These are phyloP conservation scores for Cirrhinus molitorella DNA, from an alignment of 2,797 vertebrate genomes.

Conservation along the genomic window DNA sequence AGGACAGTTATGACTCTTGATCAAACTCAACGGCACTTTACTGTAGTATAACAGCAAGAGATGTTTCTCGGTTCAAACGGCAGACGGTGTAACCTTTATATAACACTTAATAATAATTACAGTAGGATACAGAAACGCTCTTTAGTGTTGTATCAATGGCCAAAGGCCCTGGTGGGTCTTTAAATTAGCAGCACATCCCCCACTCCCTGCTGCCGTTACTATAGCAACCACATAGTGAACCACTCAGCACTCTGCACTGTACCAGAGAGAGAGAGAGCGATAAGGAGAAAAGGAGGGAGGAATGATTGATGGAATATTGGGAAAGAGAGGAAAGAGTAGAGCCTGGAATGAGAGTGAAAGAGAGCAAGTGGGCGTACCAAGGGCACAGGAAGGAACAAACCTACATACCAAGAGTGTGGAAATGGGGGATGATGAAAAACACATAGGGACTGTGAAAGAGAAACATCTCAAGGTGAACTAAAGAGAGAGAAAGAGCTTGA, in stretches of 20 bases:
- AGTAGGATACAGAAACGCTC: not conserved
- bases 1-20: slow-evolving; percentile 43
- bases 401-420: slow-evolving; percentile 6
- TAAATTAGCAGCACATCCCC: slow-evolving; percentile 66
- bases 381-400: slow-evolving; percentile 29
- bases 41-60: slow-evolving; percentile 10
- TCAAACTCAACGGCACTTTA: slow-evolving; percentile 7
- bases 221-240: slow-evolving; percentile 68
- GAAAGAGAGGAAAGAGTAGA: slow-evolving; percentile 27
- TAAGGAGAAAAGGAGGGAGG: slow-evolving; percentile 41
- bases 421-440: not conserved
- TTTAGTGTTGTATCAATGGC: slow-evolving; percentile 37
- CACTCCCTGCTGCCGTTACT: slow-evolving; percentile 60
- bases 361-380: slow-evolving; percentile 27
- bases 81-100: slow-evolving; percentile 8
- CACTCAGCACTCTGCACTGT: slow-evolving; percentile 54
- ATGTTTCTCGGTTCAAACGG: not conserved
- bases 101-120: slow-evolving; percentile 24
- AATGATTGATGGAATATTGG: slow-evolving; percentile 56
- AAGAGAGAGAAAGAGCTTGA: slow-evolving; percentile 36
- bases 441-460: not conserved
- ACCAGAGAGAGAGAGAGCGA: slow-evolving; percentile 27
- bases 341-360: slow-evolving; percentile 33
- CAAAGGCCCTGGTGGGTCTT: slow-evolving; percentile 57
- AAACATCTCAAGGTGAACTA: slow-evolving; percentile 15